These are phyloP conservation scores for Phylloscopus whistleri DNA, from an alignment of 2,113 vertebrate species.

Conservation along the genomic window DNA sequence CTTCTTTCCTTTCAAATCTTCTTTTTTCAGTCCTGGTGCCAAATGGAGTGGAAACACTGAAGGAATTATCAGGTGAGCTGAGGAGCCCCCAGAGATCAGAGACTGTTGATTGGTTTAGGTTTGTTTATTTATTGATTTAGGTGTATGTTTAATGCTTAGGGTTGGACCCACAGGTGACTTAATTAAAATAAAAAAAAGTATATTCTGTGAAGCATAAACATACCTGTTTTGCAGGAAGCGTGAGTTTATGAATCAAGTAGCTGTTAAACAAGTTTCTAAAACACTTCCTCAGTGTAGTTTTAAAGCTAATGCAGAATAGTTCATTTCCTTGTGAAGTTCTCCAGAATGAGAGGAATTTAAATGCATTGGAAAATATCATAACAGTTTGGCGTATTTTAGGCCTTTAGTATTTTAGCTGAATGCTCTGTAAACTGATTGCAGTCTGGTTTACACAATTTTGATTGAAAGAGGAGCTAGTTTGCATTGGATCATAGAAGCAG, in stretches of 20 bases:
- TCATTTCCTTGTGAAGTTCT: not conserved
- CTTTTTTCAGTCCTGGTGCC: not conserved
- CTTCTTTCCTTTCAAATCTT: not conserved
- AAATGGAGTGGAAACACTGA: not conserved
- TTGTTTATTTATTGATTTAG: constrained; percentile 1
- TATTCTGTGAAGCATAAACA: not conserved
- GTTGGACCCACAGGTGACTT: not conserved
- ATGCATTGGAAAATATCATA: not conserved
- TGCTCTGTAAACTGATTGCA: not conserved
- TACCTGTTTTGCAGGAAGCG: not conserved
- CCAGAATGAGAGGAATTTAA: not conserved
- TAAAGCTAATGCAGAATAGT: not conserved
- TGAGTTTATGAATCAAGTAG: not conserved
- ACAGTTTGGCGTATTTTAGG: not conserved
- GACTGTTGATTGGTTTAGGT: not conserved
- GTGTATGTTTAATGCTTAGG: not conserved
- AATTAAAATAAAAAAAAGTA: not conserved
- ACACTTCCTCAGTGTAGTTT: not conserved
- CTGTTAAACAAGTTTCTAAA: constrained; percentile 23
- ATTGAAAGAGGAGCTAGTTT: not conserved
- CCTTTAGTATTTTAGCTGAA: not conserved
- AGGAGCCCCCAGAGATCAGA: not conserved
- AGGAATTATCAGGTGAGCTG: not conserved
- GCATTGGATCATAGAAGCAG: not conserved
- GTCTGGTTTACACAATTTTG: not conserved